Evolutionary conservation across 2,888 invertebrate species (phyloP), one percentile per base, ranked within the genome.

Genomic region (Trichogramma dendrolimi): DNA sequence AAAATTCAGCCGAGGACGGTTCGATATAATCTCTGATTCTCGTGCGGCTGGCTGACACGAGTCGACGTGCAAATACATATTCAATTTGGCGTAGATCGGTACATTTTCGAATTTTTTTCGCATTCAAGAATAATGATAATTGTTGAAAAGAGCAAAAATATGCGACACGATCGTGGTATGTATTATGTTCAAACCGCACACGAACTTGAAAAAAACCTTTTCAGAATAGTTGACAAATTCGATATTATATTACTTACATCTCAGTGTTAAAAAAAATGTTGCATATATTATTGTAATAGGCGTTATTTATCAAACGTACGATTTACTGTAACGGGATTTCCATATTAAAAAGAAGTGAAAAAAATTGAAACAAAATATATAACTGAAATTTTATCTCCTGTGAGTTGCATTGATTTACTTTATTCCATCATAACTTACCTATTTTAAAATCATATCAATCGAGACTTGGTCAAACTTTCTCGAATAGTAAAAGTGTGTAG

Each of bases 311-410:
- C 63, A 69, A 64, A 62, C 68, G 69, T 64, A 66, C 27, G 27
- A 27, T 27, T 27, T 27, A 71, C 7, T 78, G 73, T 77, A 76
- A 73, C 70, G 72, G 74, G 75, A 74, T 73, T 74, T 74, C 67
- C 63, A 71, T 73, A 71, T 72, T 72, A 70, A 67, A 68, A 71
- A 66, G 69, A 67, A 46, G n/a, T 6, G n/a, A 46, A 46, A 46
- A 8, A 63, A 56, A 63, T 60, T 69, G 65, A 70, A 61, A 68
- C 70, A 67, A 69, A 66, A 65, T 63, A 70, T 63, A 67, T 58
- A 65, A 67, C 64, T 66, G 67, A 67, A 67, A 67, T 65, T 51
- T 58, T 62, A 66, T 59, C 14, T 8, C 6, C 10, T 59, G 41
- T 63, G 4, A 27, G 27, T 27, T 27, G 27, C 27, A 27, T 27